Base-by-base conservation (phyloP, 2,797 vertebrate genomes). In the Alfaro cultratus region DNA sequence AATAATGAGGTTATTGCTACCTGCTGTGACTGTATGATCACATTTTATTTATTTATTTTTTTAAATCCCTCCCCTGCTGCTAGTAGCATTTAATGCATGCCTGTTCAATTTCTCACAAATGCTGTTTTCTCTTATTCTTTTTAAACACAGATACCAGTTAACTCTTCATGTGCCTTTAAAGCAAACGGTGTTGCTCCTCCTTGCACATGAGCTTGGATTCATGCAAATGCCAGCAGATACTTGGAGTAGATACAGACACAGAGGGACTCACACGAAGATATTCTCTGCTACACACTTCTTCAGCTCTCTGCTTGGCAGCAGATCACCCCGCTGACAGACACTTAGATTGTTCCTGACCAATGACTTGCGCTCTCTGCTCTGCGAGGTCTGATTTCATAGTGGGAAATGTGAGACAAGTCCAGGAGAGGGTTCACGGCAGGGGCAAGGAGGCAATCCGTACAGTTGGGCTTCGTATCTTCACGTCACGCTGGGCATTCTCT, bases 1-100 rank as follows among this genome's bases (percentile, higher is more conserved):
- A 95, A 96, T 96, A 96, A 96, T 95, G 95, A 96, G 95, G 92
- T 94, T 95, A 95, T 96, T 93, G 94, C 92, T 93, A 77, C 95
- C 95, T 15, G 92, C 95, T 95, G 96, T 77, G 95, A 78, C 89
- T 83, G 87, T 92, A 94, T 94, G 94, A 95, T 95, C 90, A 85
- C 71, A n/a, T 64, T 94, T 92, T 93, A 87, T 93, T 95, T 94
- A 88, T 94, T 91, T 93, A 90, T 88, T 45, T 60, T 57, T 75
- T 31, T 3, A 8, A n/a, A 80, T 83, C 87, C 85, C 88, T 83
- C 87, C 86, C 85, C 87, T 82, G 88, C 36, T 26, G 80, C 83
- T 89, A 89, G 92, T 87, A 92, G 82, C 83, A 75, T 29, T 74
- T 23, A 60, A 75, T 73, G 73, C 3, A 64, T 86, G 10, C 93